These are phyloP conservation scores for Branchipolynoe longqiensis DNA, from an alignment of 2,888 invertebrate genomes.

Conservation along the genomic window DNA sequence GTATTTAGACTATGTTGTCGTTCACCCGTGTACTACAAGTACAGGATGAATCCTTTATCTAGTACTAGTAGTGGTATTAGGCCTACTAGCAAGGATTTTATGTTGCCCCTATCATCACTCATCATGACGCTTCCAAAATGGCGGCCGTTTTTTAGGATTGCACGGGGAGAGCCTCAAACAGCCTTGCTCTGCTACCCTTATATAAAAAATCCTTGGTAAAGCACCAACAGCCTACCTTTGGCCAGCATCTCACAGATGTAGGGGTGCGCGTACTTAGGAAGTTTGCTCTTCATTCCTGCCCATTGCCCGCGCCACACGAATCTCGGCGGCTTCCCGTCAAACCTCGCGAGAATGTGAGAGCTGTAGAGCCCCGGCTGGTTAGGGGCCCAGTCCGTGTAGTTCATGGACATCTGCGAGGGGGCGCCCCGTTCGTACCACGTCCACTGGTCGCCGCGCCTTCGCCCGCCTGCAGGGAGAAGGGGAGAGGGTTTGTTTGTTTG, in stretches of 20 bases:
- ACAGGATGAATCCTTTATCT: no score
- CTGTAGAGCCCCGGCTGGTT: constrained; percentile 69
- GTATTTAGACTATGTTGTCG: no score
- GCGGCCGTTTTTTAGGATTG: no score
- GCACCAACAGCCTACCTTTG: constrained; percentile 80
- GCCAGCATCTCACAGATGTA: constrained; percentile 84
- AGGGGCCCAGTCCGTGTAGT: constrained; percentile 72
- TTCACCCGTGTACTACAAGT: no score
- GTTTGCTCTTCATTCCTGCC: constrained; percentile 70
- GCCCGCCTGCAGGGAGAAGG: constrained; percentile 66
- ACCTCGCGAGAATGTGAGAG: constrained; percentile 74
- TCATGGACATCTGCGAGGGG: constrained; percentile 66
- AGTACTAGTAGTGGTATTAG: no score
- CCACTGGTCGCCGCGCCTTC: constrained; percentile 67
- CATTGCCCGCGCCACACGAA: constrained; percentile 77
- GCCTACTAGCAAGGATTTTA: no score
- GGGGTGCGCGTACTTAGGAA: constrained; percentile 74
- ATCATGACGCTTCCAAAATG: no score
- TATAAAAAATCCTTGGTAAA: constrained; percentile 2
- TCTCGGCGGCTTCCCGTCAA: constrained; percentile 70
- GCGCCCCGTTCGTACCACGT: constrained; percentile 59
- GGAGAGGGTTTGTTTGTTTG: no score
- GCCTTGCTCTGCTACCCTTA: no score
- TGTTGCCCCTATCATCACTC: no score
- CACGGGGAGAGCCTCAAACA: no score